Base-by-base conservation (phyloP, 2,113 vertebrate genomes). In the Laterallus jamaicensis region DNA sequence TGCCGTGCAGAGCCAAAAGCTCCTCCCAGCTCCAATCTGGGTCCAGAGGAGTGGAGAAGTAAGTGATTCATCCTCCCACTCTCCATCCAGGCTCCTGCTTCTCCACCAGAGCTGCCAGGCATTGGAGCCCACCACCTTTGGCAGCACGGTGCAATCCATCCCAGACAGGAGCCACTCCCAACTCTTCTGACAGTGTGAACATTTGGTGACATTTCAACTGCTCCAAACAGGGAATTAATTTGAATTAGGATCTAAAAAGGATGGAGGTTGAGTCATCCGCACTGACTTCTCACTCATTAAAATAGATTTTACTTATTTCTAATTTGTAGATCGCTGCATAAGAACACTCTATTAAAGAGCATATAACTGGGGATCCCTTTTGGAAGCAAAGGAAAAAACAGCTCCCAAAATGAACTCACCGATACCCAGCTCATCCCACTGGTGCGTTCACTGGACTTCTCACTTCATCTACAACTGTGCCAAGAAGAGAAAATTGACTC, bases 21-120 rank as follows among this genome's bases (percentile, higher is more conserved):
- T 88, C 55, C 86, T 92, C 87, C 73, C 5, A 25, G 81, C 71
- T 73, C 50, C 67, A 26, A 1, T 32, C 14, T 28, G 94, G 86
- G 86, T 82, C 90, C 81, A 78, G 71, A 74, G 92, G 86, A 92
- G 81, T 64, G 75, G 76, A 59, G 5, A 73, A 94, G 52, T 93
- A 25, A 52, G 52, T 93, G 93, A 96, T 92, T 96, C 90, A 93
- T 91, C 84, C 90, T 96, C 91, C 95, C 88, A 91, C 96, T 88
- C 54, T 52, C 62, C 89, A 86, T 17, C 44, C 83, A 76, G 74
- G 71, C 88, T 93, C 62, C 74, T 35, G 10, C 58, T 85, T 10
- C 56, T 4, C n/a, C 0, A 3, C 37, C 76, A 3, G 89, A 40
- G 42, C 85, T 92, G 85, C 86, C 91, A 77, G 82, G 35, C 88